Conservation (phyloP, 2,797 vertebrate genomes). For the Phoebastria nigripes region DNA sequence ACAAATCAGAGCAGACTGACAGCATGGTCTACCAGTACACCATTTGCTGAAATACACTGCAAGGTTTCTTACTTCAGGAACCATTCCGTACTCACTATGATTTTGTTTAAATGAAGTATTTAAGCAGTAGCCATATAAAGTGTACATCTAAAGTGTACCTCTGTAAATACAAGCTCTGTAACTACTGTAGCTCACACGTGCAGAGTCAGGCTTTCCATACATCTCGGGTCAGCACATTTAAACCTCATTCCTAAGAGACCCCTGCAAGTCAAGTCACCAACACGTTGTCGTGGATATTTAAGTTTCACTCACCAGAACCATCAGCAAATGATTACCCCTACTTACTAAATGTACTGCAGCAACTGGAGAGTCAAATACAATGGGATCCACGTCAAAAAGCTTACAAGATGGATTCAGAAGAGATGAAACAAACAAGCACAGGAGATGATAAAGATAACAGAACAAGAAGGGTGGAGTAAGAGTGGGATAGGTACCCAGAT, state of each 20-base stretch:
- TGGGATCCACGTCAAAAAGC: background rate
- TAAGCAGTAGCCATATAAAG: background rate
- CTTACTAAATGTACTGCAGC: background rate
- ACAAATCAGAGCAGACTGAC: background rate
- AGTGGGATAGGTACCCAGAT: background rate
- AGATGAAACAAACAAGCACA: background rate
- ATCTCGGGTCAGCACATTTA: background rate
- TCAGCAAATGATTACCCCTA: background rate
- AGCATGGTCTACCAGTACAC: background rate
- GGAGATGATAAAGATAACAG: background rate
- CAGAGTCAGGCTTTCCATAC: background rate
- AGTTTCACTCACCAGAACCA: background rate
- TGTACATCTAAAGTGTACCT: background rate
- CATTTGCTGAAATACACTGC: background rate
- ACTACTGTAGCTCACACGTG: rapidly evolving
- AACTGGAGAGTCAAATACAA: background rate
- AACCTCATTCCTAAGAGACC: background rate
- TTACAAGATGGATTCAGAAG: background rate
- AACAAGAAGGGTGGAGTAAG: background rate
- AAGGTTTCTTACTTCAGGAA: background rate
- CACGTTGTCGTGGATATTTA: background rate
- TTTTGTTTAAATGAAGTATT: background rate
- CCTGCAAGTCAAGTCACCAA: background rate
- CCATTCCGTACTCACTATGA: background rate
- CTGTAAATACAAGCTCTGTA: background rate